phyloP scores from a whole-genome alignment of 2,888 invertebrate genomes.

The Machimus atricapillus region DNA sequence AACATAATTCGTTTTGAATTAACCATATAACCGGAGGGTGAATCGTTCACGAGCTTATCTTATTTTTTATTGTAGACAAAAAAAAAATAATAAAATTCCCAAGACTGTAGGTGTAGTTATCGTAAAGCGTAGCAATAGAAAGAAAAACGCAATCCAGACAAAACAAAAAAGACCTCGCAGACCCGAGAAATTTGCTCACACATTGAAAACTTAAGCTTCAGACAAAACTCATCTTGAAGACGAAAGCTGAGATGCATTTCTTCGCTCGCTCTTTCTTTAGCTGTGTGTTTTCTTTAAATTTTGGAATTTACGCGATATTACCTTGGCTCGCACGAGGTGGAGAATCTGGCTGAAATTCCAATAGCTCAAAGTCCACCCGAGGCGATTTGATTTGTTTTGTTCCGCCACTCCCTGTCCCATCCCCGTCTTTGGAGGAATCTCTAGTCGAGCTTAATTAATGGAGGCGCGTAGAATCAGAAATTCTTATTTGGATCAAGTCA shows the following conservation, averaged over 20 bases:
- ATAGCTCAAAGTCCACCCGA: neutral
- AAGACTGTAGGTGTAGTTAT: neutral
- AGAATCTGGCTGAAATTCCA: neutral
- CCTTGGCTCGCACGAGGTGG: neutral
- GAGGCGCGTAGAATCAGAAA: neutral
- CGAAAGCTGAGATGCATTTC: neutral
- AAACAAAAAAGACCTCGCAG: conserved; percentile 15
- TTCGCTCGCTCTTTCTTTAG: neutral
- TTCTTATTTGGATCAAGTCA: neutral
- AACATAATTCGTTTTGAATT: neutral
- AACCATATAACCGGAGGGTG: neutral
- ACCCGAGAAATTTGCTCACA: neutral
- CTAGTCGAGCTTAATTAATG: neutral
- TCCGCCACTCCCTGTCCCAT: neutral
- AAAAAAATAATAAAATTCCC: neutral
- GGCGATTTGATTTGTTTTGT: neutral
- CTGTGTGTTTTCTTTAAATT: conserved; percentile 6
- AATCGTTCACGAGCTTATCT: neutral
- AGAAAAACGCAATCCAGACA: neutral
- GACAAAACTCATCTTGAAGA: neutral
- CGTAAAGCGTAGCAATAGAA: neutral
- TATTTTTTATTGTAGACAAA: neutral
- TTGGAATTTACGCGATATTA: neutral
- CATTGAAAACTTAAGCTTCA: conserved; percentile 3
- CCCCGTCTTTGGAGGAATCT: neutral